Percentiles rank a stretch among this genome's conserved stretches.
Evolutionary conservation across 2,113 vertebrate genomes (phyloP).

Genomic region (Probosciger aterrimus): DNA sequence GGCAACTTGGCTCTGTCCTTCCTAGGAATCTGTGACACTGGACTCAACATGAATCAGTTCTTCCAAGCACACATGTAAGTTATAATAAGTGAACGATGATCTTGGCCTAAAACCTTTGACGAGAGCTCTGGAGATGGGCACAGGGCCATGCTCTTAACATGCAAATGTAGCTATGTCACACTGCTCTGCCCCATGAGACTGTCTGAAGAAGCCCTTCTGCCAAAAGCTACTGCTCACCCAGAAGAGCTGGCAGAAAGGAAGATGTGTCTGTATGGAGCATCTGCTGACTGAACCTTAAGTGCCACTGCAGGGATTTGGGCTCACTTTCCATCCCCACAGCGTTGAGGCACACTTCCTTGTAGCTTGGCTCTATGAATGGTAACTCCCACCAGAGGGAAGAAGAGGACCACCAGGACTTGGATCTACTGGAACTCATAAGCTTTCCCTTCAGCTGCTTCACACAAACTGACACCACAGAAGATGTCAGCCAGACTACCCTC

Average conservation of each 20-base stretch:
- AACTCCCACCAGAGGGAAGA: not conserved
- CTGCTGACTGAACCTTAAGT: not conserved
- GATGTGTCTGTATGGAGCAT: not conserved
- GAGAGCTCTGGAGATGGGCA: not conserved
- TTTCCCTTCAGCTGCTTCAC: not conserved
- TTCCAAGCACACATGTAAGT: not conserved
- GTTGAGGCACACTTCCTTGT: not conserved
- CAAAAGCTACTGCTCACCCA: not conserved
- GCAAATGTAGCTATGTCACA: not conserved
- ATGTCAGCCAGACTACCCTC: not conserved
- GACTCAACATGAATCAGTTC: not conserved
- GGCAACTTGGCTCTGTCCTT: not conserved
- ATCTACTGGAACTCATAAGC: not conserved
- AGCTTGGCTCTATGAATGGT: accelerated
- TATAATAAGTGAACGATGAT: accelerated
- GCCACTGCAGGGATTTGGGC: not conserved
- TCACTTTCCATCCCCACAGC: not conserved
- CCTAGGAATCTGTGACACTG: not conserved
- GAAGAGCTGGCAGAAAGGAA: not conserved
- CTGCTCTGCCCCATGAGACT: accelerated
- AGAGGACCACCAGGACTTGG: not conserved
- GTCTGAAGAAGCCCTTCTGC: not conserved
- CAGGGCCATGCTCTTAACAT: not conserved
- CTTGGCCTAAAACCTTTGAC: not conserved
- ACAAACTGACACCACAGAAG: not conserved